Evolutionary conservation across 1,140 invertebrate species (phyloP).

Genomic region (Melanaphis sacchari): DNA sequence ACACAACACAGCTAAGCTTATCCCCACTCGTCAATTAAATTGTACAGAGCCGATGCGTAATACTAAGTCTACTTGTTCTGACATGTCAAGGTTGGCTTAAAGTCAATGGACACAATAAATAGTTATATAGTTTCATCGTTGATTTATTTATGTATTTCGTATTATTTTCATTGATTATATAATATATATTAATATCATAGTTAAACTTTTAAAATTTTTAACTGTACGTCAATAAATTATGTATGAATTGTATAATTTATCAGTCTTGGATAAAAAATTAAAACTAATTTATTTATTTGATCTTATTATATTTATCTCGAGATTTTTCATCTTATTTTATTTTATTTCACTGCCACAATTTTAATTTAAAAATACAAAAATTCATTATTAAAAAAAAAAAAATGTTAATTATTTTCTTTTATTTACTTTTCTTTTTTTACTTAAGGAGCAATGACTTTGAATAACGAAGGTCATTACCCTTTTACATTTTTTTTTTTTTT

Average conservation of each 20-base stretch:
- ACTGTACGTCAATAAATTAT: neutral
- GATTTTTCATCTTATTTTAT: neutral
- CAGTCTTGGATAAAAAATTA: neutral
- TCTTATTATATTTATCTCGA: neutral
- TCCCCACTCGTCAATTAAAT: neutral
- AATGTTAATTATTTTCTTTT: no score
- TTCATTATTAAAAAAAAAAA: neutral
- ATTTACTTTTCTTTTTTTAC: no score
- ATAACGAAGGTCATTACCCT: neutral
- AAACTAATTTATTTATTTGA: neutral
- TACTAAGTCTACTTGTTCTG: neutral
- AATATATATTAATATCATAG: no score
- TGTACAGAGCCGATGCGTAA: neutral
- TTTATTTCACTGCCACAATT: neutral
- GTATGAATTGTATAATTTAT: neutral
- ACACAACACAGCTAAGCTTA: neutral
- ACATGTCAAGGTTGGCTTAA: neutral
- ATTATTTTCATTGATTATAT: neutral
- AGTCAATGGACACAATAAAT: slow-evolving; percentile 12
- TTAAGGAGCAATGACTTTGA: neutral
- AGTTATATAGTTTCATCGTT: neutral
- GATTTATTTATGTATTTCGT: neutral
- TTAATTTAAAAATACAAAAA: neutral
- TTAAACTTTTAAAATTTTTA: neutral
- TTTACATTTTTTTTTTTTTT: neutral